Base-by-base conservation (phyloP, 2,113 vertebrate species). In the Glaucidium brasilianum region DNA sequence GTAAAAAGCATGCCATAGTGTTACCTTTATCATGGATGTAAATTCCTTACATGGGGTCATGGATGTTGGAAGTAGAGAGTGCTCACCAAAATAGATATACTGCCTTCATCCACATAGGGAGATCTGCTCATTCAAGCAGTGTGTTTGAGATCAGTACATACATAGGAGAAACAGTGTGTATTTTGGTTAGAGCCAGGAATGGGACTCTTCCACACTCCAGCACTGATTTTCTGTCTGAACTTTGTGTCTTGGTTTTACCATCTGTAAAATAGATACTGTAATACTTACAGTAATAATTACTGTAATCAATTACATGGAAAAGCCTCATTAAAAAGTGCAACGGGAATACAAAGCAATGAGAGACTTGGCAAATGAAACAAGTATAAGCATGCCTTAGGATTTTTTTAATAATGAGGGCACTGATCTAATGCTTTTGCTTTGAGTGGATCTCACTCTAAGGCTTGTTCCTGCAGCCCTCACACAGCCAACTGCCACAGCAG, bases 401-500 rank as follows among this genome's bases (percentile, higher is more conserved):
- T 69, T 92, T 94, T 85, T 39, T 69, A 56, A n/a, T 87, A 67
- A 62, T 25, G 19, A 39, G 11, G 41, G 16, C 7, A 2, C 50
- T 83, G 63, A 92, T 85, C 37, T 74, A 79, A 92, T 34, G 41
- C 29, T 95, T 95, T 83, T 41, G 16, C 43, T 94, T 74, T 27
- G n/a, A 92, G 39, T 1, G 1, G 34, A 18, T 75, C 53, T 86
- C 67, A 81, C 11, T 77, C 22, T 56, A 82, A 71, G 71, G 35
- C 58, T 77, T 84, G 67, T 20, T 92, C 71, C 66, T 87, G 37
- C 72, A 94, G 86, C 76, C 76, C 91, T 92, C 88, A 82, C 83
- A 91, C 72, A 96, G 87, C 49, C 88, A 88, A 73, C 60, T 95
- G 53, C 73, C 78, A 72, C 73, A 96, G 43, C 96, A 63, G n/a